Conservation (phyloP, 2,113 vertebrate genomes). For the Zapornia atra region DNA sequence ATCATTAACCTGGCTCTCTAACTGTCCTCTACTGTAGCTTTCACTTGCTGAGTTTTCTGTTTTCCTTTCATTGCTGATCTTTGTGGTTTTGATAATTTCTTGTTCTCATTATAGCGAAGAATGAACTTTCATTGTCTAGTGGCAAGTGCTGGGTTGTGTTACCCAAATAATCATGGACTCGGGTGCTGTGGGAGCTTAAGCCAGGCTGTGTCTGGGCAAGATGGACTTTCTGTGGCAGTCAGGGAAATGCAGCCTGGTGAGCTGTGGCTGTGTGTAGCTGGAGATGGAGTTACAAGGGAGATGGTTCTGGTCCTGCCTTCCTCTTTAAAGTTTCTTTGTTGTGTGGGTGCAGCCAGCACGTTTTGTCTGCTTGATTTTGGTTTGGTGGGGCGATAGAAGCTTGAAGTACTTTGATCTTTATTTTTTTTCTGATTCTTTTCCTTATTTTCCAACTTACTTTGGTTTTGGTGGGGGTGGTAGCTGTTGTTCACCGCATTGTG, state of each 20-base stretch:
- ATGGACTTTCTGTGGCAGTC: not conserved
- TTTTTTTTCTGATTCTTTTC: not conserved
- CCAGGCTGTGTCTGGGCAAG: not conserved
- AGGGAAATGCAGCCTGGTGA: not conserved
- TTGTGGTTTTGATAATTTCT: not conserved
- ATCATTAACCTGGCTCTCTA: conserved; percentile 32
- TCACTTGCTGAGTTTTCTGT: not conserved
- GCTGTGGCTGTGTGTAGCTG: not conserved
- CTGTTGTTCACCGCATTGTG: not conserved
- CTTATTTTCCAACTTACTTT: not conserved
- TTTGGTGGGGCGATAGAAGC: not conserved
- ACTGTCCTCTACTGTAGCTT: not conserved
- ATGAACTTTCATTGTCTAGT: not conserved
- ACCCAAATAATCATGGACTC: not conserved
- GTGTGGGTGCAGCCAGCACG: not conserved
- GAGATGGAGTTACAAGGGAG: not conserved
- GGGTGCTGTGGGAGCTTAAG: not conserved
- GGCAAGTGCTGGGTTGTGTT: not conserved
- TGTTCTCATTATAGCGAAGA: not conserved
- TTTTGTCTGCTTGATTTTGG: not conserved
- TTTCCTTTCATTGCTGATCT: not conserved
- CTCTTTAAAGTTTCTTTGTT: not conserved
- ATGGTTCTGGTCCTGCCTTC: not conserved
- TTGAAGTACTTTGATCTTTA: not conserved
- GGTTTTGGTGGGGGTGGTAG: not conserved